phyloP scores from a whole-genome alignment of 2,113 vertebrate genomes.

The Etheostoma spectabile region DNA sequence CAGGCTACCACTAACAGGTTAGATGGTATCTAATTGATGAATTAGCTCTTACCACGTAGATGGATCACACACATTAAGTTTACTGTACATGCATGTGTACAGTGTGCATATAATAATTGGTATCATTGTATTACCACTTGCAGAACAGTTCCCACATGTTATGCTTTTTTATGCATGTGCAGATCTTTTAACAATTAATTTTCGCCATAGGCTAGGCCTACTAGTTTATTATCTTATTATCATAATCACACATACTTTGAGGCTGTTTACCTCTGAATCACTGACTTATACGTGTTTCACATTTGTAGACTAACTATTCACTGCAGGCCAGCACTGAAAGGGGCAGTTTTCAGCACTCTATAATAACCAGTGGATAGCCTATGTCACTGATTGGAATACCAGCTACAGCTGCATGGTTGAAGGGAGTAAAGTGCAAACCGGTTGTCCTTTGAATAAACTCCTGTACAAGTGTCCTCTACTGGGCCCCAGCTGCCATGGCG shows the following conservation, averaged over 20 bases:
- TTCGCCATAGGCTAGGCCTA: too few relatives aligned
- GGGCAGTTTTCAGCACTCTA: neutral
- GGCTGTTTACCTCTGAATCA: neutral
- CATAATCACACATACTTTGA: neutral
- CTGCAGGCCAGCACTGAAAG: neutral
- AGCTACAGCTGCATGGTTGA: slow-evolving; percentile 4
- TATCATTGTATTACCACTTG: neutral
- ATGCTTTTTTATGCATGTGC: neutral
- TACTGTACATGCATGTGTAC: neutral
- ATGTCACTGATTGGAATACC: neutral
- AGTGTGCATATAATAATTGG: neutral
- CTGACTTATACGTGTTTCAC: slow-evolving; percentile 1
- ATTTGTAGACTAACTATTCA: neutral
- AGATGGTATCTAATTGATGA: neutral
- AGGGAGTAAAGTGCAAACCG: slow-evolving; percentile 9
- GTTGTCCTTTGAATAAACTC: slow-evolving; percentile 28
- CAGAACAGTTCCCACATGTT: neutral
- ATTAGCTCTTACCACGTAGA: neutral
- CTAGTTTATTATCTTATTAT: neutral
- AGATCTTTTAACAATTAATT: neutral
- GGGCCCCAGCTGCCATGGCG: slow-evolving; percentile 65
- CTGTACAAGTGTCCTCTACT: slow-evolving; percentile 24
- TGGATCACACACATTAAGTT: neutral
- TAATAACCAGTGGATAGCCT: neutral
- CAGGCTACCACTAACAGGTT: neutral